Evolutionary conservation across 2,797 vertebrate species (phyloP).

Genomic region (Sternarchorhynchus goeldii): DNA sequence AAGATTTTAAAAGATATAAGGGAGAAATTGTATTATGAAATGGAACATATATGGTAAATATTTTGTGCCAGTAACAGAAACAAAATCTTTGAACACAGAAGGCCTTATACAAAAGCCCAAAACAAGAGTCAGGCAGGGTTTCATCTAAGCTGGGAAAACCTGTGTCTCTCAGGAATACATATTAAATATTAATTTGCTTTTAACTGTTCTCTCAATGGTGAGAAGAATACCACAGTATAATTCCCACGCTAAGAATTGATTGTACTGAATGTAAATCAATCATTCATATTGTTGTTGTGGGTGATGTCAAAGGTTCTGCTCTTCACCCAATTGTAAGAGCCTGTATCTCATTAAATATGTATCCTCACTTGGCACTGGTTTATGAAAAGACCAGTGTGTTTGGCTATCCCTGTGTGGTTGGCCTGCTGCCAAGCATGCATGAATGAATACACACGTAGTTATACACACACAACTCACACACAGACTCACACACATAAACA

Average conservation of each 20-base stretch:
- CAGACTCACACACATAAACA: not conserved
- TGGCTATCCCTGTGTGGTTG: not conserved
- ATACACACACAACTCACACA: slow-evolving; percentile 22
- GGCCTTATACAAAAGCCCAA: not conserved
- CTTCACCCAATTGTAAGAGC: slow-evolving; percentile 17
- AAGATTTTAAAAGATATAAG: not conserved
- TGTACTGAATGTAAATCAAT: slow-evolving; percentile 52
- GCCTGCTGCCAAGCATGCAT: slow-evolving; percentile 1
- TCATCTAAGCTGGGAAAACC: slow-evolving; percentile 9
- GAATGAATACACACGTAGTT: slow-evolving; percentile 23
- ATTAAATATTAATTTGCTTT: slow-evolving; percentile 48
- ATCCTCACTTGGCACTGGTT: slow-evolving; percentile 23
- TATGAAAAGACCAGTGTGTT: slow-evolving; percentile 4
- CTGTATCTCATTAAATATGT: slow-evolving; percentile 30
- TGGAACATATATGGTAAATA: not conserved
- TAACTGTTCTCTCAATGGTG: slow-evolving; percentile 32
- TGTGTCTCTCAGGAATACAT: slow-evolving; percentile 22
- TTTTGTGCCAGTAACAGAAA: not conserved
- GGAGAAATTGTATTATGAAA: not conserved
- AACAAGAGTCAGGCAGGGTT: not conserved
- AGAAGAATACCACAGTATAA: slow-evolving; percentile 30
- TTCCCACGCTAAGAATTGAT: slow-evolving; percentile 39
- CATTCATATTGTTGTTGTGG: slow-evolving; percentile 49
- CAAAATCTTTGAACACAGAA: not conserved
- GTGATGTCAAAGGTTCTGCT: slow-evolving; percentile 34